Conservation (phyloP, 1,140 invertebrate species). For the Procambarus virginalis region DNA sequence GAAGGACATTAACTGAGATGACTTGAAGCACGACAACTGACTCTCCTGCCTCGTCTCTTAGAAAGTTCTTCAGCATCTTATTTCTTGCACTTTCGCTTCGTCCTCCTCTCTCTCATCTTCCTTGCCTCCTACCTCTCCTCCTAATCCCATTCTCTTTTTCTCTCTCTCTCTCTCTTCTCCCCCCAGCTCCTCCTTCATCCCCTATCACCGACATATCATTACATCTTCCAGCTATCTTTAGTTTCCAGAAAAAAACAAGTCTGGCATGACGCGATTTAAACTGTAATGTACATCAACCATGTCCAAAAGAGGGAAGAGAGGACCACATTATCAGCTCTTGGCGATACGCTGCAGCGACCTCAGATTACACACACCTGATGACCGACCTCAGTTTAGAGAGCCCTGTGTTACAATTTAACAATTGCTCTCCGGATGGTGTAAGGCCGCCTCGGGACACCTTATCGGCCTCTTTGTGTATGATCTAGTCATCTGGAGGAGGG, state of each 20-base stretch:
- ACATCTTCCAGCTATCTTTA: background rate
- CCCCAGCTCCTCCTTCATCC: background rate
- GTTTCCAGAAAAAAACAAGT: background rate
- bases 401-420: constrained; percentile 28
- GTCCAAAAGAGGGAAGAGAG: constrained; percentile 4
- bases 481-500: background rate
- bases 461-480: constrained; percentile 13
- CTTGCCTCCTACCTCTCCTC: background rate
- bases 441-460: background rate
- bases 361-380: constrained; percentile 18
- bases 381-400: constrained; percentile 2
- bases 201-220: constrained; percentile 5
- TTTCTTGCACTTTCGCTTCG: background rate
- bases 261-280: constrained; percentile 18
- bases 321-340: constrained; percentile 14
- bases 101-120: background rate
- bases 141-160: background rate
- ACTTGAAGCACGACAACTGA: no score
- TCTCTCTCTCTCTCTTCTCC: constrained; percentile 13
- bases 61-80: background rate
- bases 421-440: background rate
- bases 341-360: constrained; percentile 9
- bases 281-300: background rate
- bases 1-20: no score
- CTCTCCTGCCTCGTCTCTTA: background rate